Evolutionary conservation across 2,113 vertebrate genomes (phyloP).

Genomic region (Mastomys natalensis): DNA sequence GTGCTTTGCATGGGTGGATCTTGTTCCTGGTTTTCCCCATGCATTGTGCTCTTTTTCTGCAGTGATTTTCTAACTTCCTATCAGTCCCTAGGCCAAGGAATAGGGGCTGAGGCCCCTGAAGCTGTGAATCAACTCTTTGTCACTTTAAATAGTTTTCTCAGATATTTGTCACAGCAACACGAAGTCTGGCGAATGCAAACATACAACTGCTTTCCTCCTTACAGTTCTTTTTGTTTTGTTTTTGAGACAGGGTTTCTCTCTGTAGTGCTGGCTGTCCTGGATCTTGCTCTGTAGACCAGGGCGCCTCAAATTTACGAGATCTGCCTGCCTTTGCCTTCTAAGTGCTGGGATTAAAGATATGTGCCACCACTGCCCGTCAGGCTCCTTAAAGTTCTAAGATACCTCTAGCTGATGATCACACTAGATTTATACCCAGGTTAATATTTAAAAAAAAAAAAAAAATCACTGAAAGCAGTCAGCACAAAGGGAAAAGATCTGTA

Average conservation of each 20-base stretch:
- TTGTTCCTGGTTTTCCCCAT: not conserved
- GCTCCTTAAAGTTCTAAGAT: not conserved
- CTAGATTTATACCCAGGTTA: not conserved
- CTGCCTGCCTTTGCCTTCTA: not conserved
- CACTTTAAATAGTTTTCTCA: not conserved
- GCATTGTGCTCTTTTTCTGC: not conserved
- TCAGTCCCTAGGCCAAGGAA: not conserved
- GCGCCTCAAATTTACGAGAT: not conserved
- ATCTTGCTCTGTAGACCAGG: not conserved
- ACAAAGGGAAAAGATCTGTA: conserved; percentile 42
- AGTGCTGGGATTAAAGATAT: not conserved
- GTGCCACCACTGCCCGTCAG: not conserved
- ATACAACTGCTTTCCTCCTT: not conserved
- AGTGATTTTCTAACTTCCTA: not conserved
- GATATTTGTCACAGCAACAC: not conserved
- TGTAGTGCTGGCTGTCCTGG: not conserved
- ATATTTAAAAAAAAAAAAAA: not conserved
- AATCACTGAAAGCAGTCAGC: not conserved
- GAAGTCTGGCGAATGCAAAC: not conserved
- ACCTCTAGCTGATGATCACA: not conserved
- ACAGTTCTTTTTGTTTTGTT: not conserved
- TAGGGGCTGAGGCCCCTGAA: not conserved
- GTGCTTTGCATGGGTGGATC: not conserved
- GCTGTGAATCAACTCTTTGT: too few species aligned
- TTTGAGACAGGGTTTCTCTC: not conserved